Evolutionary conservation across 2,113 vertebrate genomes (phyloP), one percentile per base, ranked within the genome.

Genomic region (Cyprinodon tularosa): DNA sequence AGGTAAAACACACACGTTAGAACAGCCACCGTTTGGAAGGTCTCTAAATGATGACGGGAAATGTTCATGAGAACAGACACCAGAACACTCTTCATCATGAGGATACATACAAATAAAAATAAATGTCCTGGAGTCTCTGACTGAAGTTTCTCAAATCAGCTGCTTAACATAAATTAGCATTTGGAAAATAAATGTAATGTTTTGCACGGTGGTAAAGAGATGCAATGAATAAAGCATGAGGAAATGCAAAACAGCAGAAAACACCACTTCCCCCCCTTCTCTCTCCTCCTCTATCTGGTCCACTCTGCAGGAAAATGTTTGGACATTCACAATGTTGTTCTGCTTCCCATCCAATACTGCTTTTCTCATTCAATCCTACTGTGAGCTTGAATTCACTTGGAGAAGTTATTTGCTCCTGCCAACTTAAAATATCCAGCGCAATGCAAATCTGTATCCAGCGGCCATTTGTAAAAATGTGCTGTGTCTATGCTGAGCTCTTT

Each of bases 81-180:
- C 17, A 4, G 39, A n/a, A 67, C 45, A 64, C 61, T 38, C 42
- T 36, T 71, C 68, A 65, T 74, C 68, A 48, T 78, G 61, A 20
- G 40, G 9, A 10, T 57, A 37, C 66, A 87, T 72, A 87, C 90
- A 88, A 90, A 89, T 85, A 80, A 71, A 83, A 90, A 77, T 81
- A 87, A 86, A 88, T 86, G 81, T 85, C 12, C 62, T 64, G 12
- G 65, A 76, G 60, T 82, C 80, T 86, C 88, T 79, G 11, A 86
- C 82, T 83, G 84, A 88, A 88, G 82, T 83, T 88, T 77, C 80
- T 78, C 76, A 85, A 90, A 90, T 89, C 77, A 84, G 71, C 85
- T 89, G 84, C 72, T 94, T 92, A 87, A 80, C 91, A 94, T 93
- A 90, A 92, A 92, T 94, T 92, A 89, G 84, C 89, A 92, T 93